Base-by-base conservation (phyloP, 2,113 vertebrate species). In the Marmota monax region DNA sequence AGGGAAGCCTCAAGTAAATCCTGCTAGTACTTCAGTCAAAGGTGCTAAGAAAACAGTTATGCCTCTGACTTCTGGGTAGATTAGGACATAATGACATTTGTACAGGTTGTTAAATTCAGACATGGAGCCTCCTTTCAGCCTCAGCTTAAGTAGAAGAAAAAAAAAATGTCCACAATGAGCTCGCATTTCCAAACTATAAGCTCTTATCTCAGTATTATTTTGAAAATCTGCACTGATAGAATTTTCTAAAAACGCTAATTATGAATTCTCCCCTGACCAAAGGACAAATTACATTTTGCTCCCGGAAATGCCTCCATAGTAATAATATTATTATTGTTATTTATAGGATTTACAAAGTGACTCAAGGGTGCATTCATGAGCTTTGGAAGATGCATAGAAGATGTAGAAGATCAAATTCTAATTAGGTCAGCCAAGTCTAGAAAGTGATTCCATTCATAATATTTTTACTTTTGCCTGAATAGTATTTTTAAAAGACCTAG, bases 151-250 rank as follows among this genome's bases (percentile, higher is more conserved):
- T 84, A 70, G 29, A 37, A 90, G 32, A 4, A 27, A 73, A 67
- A 67, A 45, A 95, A 84, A 73, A 32, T 77, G 32, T n/a, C 70
- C 80, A 25, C 70, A 69, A 84, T 93, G 73, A 96, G 63, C 29
- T 84, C 74, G 63, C 29, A 56, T 94, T 96, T 93, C 56, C 42
- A 92, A 92, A 84, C 32, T 83, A 25, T 77, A 90, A 92, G 37
- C 63, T 80, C 84, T 92, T 92, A 67, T 58, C 39, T 92, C n/a
- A 87, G n/a, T 91, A 67, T 90, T 93, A 92, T 93, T 95, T 89
- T 92, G 56, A 94, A 96, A 97, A 94, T 90, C 48, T 95, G 88
- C 74, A 80, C 37, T 91, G 95, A 76, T 76, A 25, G 67, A 96
- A 88, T 92, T 73, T 96, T 95, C 86, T 92, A 83, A 82, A 96